Percentiles rank a stretch among this genome's conserved stretches.
Conservation (phyloP, 2,797 vertebrate genomes). For the Lateolabrax maculatus region DNA sequence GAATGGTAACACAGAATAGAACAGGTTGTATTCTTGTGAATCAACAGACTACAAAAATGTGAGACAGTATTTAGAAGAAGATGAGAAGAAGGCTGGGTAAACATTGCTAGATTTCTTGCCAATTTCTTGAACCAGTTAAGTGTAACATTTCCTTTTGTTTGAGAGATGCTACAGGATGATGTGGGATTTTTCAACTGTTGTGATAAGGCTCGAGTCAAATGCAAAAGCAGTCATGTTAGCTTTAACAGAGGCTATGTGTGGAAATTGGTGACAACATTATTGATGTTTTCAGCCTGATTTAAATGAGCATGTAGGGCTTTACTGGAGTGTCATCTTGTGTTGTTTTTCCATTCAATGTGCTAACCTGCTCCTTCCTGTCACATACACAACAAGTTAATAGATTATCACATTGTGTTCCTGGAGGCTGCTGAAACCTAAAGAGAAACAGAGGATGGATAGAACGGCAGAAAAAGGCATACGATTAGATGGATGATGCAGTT, state of each 20-base stretch:
- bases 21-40: slow-evolving; percentile 38
- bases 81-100: slow-evolving; percentile 45
- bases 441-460: slow-evolving; percentile 47
- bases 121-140: slow-evolving; percentile 64
- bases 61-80: slow-evolving; percentile 25
- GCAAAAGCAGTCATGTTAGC: slow-evolving; percentile 32
- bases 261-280: slow-evolving; percentile 43
- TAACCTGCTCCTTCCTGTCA: slow-evolving; percentile 43
- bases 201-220: slow-evolving; percentile 49
- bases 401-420: slow-evolving; percentile 46
- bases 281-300: slow-evolving; percentile 48
- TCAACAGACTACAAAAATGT: slow-evolving; percentile 42
- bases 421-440: slow-evolving; percentile 50
- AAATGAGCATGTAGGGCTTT: slow-evolving; percentile 37
- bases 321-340: slow-evolving; percentile 19
- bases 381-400: slow-evolving; percentile 54
- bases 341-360: slow-evolving; percentile 11
- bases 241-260: slow-evolving; percentile 27
- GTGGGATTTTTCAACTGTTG: slow-evolving; percentile 47
- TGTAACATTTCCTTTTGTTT: slow-evolving; percentile 61
- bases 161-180: slow-evolving; percentile 35
- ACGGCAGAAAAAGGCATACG: slow-evolving; percentile 22
- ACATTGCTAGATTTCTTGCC: slow-evolving; percentile 46
- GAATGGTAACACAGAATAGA: slow-evolving; percentile 2
- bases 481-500: slow-evolving; percentile 65